Evolutionary conservation across 1,140 invertebrate species (phyloP).

Genomic region (Trichonephila inaurata): DNA sequence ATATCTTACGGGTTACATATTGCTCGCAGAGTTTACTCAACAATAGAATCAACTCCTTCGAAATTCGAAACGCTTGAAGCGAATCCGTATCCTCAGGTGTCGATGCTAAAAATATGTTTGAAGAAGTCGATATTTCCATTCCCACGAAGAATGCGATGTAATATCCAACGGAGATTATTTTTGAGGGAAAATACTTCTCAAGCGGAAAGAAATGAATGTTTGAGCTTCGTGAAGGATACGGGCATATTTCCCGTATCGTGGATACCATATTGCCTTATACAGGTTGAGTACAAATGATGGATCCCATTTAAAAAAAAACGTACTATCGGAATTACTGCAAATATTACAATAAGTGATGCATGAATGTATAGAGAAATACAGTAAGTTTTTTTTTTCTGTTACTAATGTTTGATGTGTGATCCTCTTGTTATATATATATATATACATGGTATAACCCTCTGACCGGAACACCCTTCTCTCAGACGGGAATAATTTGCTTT

Average conservation of each 20-base stretch:
- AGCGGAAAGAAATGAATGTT: not conserved
- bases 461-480: no score
- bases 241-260: not conserved
- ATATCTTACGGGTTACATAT: slow-evolving; percentile 21
- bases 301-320: no score
- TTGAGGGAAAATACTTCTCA: not conserved
- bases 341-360: no score
- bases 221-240: not conserved
- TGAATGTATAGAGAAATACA: no score
- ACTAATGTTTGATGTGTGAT: no score
- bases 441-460: no score
- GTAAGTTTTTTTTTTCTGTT: no score
- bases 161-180: not conserved
- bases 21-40: not conserved
- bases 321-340: no score
- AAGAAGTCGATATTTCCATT: not conserved
- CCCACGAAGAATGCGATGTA: not conserved
- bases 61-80: not conserved
- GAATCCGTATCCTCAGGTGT: not conserved
- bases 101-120: not conserved
- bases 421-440: no score
- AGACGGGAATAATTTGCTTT: no score
- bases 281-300: no score
- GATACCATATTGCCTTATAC: not conserved
- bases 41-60: slow-evolving; percentile 1